Percentiles rank a stretch among this genome's conserved stretches.
Evolutionary conservation across 2,113 vertebrate species (phyloP).

Genomic region (Rhodinocichla rosea): DNA sequence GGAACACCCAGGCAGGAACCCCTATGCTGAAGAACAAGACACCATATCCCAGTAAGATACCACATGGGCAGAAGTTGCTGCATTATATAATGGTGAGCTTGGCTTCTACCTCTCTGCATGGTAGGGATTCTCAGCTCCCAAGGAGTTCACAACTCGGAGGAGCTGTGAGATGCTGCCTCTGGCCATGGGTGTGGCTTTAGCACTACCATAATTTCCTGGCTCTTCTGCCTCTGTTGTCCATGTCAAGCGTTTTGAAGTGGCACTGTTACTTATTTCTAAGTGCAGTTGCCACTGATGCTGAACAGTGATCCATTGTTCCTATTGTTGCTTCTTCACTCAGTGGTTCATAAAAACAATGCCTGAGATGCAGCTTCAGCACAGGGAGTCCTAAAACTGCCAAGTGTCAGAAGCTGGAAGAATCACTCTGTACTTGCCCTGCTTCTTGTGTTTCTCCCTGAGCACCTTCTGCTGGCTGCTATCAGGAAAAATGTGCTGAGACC

Average conservation of each 20-base stretch:
- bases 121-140: slow-evolving; percentile 18
- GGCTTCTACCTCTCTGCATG: slow-evolving; percentile 35
- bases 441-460: not conserved
- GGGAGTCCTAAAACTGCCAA: slow-evolving; percentile 44
- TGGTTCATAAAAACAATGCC: slow-evolving; percentile 60
- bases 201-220: slow-evolving; percentile 54
- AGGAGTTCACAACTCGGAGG: slow-evolving; percentile 18
- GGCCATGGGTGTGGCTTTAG: slow-evolving; percentile 44
- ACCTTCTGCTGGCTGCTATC: not conserved
- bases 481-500: not conserved
- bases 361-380: slow-evolving; percentile 57
- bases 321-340: slow-evolving; percentile 45
- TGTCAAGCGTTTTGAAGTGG: slow-evolving; percentile 48
- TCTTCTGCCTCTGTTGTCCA: slow-evolving; percentile 31
- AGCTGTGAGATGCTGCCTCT: slow-evolving; percentile 24
- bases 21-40: not conserved
- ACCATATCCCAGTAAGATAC: not conserved
- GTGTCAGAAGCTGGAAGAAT: slow-evolving; percentile 15
- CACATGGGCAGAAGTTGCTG: not conserved
- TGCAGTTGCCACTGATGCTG: slow-evolving; percentile 59
- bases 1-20: not conserved
- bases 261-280: slow-evolving; percentile 58
- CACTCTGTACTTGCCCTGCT: not conserved
- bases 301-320: slow-evolving; percentile 63
- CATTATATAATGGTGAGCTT: slow-evolving; percentile 27